Evolutionary conservation across 2,888 invertebrate genomes (phyloP), one percentile per base, ranked within the genome.

Genomic region (Bursaphelenchus okinawaensis): DNA sequence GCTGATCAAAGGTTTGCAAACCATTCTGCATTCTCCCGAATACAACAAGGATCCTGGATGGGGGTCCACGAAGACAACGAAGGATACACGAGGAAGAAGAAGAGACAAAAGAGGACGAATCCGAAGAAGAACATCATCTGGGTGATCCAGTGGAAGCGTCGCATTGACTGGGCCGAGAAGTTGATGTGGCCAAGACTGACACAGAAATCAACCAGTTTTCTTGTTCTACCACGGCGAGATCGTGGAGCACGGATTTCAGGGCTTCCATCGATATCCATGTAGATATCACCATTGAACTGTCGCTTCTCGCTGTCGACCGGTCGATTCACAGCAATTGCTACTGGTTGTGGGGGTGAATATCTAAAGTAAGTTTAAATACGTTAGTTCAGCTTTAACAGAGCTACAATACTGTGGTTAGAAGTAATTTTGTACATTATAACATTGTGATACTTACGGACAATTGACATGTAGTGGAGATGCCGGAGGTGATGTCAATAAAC

Each of bases 21-120:
- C 75, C 77, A 77, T 55, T 80, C 78, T 8, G 79, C 78, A 19
- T 73, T 63, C 26, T 66, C 66, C 40, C 70, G 67, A 55, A 68
- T 69, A 63, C 79, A 79, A 0, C 76, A 77, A 16, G 77, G 76
- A 67, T 79, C 79, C 20, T 74, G 57, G 55, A 65, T 70, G 26
- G 72, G 65, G n/a, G 55, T 51, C 60, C 60, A 59, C 3, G 52
- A 52, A 55, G 77, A 75, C 9, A 81, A 65, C 63, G 78, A 75
- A 7, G 81, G 81, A 63, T 81, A 81, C 51, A 82, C 71, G 19
- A 82, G 68, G 65, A 81, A 81, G 66, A 76, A 81, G 71, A 81
- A 82, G 7, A 80, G 69, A 62, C 76, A 76, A 67, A 81, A 81
- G 28, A 78, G 65, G 16, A 79, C 75, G 66, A 81, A 81, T 0